Evolutionary conservation across 2,797 vertebrate genomes (phyloP), one percentile per base, ranked within the genome.

Genomic region (Paguma larvata): DNA sequence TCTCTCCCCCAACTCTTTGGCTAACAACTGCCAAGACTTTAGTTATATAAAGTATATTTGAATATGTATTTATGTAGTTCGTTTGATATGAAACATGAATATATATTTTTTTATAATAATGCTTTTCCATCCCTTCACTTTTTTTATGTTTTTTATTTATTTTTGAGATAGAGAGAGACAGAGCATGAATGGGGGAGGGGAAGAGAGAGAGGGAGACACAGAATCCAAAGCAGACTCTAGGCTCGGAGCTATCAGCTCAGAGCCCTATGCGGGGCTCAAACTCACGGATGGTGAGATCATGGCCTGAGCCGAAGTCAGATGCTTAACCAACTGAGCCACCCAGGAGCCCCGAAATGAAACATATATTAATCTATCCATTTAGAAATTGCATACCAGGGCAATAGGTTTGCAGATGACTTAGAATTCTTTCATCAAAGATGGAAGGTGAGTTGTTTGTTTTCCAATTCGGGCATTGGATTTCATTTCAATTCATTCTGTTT

Each of bases 321-420:
- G 38, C 38, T 38, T 38, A 38, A 38, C 38, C 38, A 38, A 38
- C 38, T 38, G 38, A 38, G 38, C 38, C 38, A 38, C 38, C 38
- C 38, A 38, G 38, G 38, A 38, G 38, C 38, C 38, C 38, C 38
- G 3, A 38, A 38, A 83, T 93, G 19, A 94, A 65, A 91, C 84
- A 53, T 27, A 30, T 83, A 83, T 78, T 85, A 63, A 62, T 84
- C 86, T 80, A 15, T n/a, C 9, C 32, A 85, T 68, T 94, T 91
- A 84, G 19, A 77, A 80, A 65, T 78, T 68, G 7, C 18, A 18
- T 89, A 63, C 10, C 8, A 67, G 59, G 1, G 12, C 65, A 72
- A 88, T 73, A 96, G 21, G 18, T 65, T 89, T 97, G n/a, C 12
- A 96, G 84, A 67, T 89, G 11, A 90, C 68, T 96, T 96, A 6